Evolutionary conservation across 1,140 invertebrate species (phyloP), one percentile per base, ranked within the genome.

Genomic region (Solenopsis invicta): DNA sequence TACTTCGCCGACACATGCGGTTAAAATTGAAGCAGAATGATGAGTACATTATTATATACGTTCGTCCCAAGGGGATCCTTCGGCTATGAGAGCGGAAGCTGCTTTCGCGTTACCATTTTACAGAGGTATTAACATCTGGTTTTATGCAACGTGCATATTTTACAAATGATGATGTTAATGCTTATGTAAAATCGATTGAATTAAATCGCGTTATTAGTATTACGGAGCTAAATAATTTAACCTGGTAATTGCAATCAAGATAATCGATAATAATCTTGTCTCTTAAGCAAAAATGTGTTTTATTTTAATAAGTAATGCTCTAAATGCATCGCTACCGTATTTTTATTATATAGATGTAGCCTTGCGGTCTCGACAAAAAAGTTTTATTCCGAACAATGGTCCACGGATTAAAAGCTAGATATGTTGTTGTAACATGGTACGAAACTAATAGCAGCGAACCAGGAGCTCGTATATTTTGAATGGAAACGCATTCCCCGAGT

Each of bases 21-120:
- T 84, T 74, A 74, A 48, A 84, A 74, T 75, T 75, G 54, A 74
- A 84, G 69, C 45, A 13, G 18, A 84, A 75, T 84, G 80, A 84
- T 56, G 80, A 84, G 41, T 74, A 74, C 41, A 61, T 84, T 84
- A 74, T 84, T 75, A 82, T 69, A 69, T 34, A 75, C 69, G 69
- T 21, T 62, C n/a, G 41, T 84, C 54, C 69, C 69, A 13, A 18
- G 41, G 12, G 69, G 9, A 84, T 84, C 24, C 69, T 50, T 67
- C n/a, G 48, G 48, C 29, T n/a, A 34, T 77, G 64, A 24, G 34
- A 48, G 24, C 69, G 67, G 66, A 72, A 72, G 66, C 52, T 45
- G 67, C 21, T 59, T 59, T 12, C 52, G 54, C 67, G 67, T 72
- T 72, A 59, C 21, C 41, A 61, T 71, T 84, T 84, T 84, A 41